Evolutionary conservation across 2,113 vertebrate genomes (phyloP).

Genomic region (Melanotaenia duboulayi): DNA sequence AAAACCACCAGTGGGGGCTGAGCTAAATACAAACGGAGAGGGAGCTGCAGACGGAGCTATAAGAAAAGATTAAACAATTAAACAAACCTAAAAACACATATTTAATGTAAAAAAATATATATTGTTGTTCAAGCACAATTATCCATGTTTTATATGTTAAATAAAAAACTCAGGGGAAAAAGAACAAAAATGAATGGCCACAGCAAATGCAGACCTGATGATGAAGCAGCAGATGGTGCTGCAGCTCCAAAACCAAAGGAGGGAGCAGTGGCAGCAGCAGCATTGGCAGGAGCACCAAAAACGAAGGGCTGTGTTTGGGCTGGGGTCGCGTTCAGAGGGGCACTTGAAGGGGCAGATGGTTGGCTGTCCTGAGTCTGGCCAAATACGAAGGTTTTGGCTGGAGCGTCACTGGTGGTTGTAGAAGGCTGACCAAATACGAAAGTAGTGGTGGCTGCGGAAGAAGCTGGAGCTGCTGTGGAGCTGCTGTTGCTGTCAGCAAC

Average conservation of each 20-base stretch:
- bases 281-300: constrained; percentile 83
- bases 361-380: constrained; percentile 87
- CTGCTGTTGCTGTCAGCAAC: constrained; percentile 70
- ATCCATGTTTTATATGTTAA: background rate
- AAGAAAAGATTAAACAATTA: constrained; percentile 29
- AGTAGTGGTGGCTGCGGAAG: constrained; percentile 54
- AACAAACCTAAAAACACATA: background rate
- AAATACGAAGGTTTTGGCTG: constrained; percentile 88
- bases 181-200: background rate
- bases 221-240: constrained; percentile 80
- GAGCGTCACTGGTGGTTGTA: constrained; percentile 74
- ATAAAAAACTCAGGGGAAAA: background rate
- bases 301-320: constrained; percentile 83
- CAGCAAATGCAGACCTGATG: constrained; percentile 83
- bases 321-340: constrained; percentile 67
- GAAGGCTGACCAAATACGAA: constrained; percentile 90
- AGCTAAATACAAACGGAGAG: constrained; percentile 86
- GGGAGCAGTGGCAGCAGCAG: constrained; percentile 71
- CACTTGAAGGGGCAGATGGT: constrained; percentile 69
- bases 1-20: constrained; percentile 83
- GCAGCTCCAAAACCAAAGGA: constrained; percentile 87
- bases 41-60: constrained; percentile 77
- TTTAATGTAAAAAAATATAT: background rate
- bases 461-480: constrained; percentile 64
- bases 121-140: background rate